A percentile compares a stretch with the other conserved stretches of the same genome.
Evolutionary conservation across 1,140 invertebrate species (phyloP).

Genomic region (Musca vetustissima): DNA sequence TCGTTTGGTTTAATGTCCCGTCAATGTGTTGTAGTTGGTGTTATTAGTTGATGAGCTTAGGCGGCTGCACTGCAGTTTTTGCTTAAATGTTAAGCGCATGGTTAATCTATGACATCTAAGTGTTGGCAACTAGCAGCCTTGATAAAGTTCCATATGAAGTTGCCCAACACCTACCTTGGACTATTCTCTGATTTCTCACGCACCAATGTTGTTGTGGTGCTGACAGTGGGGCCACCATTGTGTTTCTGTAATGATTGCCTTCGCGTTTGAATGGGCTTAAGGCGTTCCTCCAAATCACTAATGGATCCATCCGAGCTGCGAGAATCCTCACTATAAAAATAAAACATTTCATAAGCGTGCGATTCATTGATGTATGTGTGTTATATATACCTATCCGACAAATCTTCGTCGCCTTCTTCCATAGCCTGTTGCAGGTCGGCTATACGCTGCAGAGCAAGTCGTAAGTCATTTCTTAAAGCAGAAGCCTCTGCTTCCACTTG

Average conservation of each 20-base stretch:
- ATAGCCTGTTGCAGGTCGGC: constrained; percentile 84
- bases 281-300: constrained; percentile 48
- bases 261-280: constrained; percentile 48
- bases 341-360: not conserved
- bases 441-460: constrained; percentile 79
- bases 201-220: constrained; percentile 45
- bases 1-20: not conserved
- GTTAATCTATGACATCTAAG: constrained; percentile 18
- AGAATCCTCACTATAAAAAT: constrained; percentile 44
- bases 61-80: too few species aligned
- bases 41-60: not conserved
- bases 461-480: constrained; percentile 69
- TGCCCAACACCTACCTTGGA: constrained; percentile 42
- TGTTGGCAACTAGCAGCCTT: constrained; percentile 16
- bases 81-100: not conserved
- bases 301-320: constrained; percentile 49
- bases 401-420: constrained; percentile 73
- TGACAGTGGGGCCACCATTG: constrained; percentile 11
- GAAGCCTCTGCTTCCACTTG: constrained; percentile 66
- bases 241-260: constrained; percentile 33
- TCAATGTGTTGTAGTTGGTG: not conserved
- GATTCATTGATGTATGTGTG: not conserved
- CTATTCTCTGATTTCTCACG: constrained; percentile 54
- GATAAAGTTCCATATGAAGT: constrained; percentile 6
- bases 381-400: constrained; percentile 62